phyloP scores from a whole-genome alignment of 1,140 invertebrate genomes.

The Apis cerana region DNA sequence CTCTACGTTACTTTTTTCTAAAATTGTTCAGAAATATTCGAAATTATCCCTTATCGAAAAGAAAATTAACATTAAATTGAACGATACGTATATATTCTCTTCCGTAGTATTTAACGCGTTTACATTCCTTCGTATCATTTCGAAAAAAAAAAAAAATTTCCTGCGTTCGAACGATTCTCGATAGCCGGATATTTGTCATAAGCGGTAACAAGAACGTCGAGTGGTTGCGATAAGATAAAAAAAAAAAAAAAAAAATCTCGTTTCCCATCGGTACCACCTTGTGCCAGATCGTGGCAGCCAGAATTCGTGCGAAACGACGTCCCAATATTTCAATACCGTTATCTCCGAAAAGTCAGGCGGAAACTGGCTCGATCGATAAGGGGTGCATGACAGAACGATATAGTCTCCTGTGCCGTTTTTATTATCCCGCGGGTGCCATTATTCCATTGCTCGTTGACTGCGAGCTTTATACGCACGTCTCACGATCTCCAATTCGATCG shows the following conservation, averaged over 20 bases:
- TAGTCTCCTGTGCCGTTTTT: conserved; percentile 21
- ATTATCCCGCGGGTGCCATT: conserved; percentile 22
- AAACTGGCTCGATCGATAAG: conserved; percentile 52
- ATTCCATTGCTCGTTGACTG: conserved; percentile 16
- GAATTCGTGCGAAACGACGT: conserved; percentile 26
- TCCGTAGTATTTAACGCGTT: no score
- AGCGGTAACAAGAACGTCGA: conserved; percentile 6
- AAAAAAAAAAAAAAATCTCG: conserved; percentile 11
- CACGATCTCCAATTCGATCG: background rate
- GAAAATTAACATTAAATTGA: no score
- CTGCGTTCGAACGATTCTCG: background rate
- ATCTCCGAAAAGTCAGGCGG: conserved; percentile 57
- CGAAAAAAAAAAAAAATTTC: background rate
- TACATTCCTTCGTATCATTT: background rate
- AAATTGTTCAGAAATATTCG: no score
- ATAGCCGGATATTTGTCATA: background rate
- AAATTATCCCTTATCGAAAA: no score
- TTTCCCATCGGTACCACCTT: conserved; percentile 11
- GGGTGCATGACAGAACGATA: conserved; percentile 37
- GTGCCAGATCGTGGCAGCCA: background rate
- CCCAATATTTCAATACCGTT: conserved; percentile 60
- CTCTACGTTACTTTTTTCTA: no score
- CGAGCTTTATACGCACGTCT: background rate
- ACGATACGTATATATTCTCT: no score
- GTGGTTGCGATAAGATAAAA: background rate